Evolutionary conservation across 2,113 vertebrate genomes (phyloP).

Genomic region (Chiloscyllium plagiosum): DNA sequence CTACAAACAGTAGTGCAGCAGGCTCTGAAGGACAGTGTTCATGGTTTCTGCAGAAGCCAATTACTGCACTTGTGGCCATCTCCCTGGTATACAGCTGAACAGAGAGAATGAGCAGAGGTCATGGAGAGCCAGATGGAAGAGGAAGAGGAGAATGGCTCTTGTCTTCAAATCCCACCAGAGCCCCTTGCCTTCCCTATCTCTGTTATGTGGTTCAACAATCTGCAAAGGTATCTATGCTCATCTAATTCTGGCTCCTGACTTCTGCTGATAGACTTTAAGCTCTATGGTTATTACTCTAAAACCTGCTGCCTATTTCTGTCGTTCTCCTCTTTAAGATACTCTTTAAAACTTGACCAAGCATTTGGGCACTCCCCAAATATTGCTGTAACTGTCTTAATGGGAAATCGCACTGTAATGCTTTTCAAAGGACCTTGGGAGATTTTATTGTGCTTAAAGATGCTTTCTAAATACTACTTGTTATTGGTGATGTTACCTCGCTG

Average conservation of each 20-base stretch:
- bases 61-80: no score
- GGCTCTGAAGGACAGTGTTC: no score
- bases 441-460: background rate
- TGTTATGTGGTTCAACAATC: background rate
- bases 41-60: no score
- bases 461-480: background rate
- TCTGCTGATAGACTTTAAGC: background rate
- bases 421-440: background rate
- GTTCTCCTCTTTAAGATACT: background rate
- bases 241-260: background rate
- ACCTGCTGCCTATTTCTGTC: background rate
- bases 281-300: background rate
- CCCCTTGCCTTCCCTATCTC: background rate
- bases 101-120: no score
- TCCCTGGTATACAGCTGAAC: no score
- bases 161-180: no score
- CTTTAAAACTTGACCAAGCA: background rate
- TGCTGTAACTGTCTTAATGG: background rate
- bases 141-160: no score
- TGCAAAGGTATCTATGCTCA: background rate
- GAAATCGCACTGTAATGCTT: background rate
- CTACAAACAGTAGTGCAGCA: no score
- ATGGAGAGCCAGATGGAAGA: no score
- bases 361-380: background rate
- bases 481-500: background rate